Conservation (phyloP, 2,797 vertebrate genomes). For the Phoeniculus purpureus region DNA sequence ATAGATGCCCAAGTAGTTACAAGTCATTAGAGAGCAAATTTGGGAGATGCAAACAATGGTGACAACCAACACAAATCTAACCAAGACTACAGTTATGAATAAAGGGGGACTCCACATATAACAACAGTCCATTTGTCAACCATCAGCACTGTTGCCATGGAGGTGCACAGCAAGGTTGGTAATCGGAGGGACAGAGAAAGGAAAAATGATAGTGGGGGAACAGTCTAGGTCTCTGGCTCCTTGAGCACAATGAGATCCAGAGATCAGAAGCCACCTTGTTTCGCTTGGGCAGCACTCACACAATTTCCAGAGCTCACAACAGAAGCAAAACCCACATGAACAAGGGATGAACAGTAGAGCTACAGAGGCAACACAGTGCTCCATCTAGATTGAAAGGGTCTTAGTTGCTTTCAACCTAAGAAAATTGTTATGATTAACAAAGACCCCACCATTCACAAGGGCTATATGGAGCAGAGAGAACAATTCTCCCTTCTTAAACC, state of each 20-base stretch:
- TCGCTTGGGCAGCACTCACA: background rate
- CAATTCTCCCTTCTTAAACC: background rate
- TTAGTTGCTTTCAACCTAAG: background rate
- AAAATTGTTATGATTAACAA: background rate
- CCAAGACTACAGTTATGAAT: background rate
- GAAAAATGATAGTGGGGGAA: background rate
- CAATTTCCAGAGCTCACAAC: background rate
- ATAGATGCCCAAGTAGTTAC: background rate
- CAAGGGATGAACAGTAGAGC: background rate
- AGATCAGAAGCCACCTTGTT: background rate
- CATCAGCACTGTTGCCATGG: background rate
- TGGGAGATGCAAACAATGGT: background rate
- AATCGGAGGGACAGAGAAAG: background rate
- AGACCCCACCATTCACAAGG: background rate
- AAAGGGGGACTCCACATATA: background rate
- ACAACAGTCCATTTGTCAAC: background rate
- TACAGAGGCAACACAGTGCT: background rate
- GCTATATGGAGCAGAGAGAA: accelerated
- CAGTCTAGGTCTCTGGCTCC: background rate
- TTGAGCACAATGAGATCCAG: background rate
- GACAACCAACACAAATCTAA: background rate
- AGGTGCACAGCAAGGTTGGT: background rate
- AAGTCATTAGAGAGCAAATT: background rate
- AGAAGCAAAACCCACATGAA: background rate
- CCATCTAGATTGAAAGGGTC: background rate